Evolutionary conservation across 2,797 vertebrate species (phyloP), one percentile per base, ranked within the genome.

Genomic region (Peromyscus melanophrys): DNA sequence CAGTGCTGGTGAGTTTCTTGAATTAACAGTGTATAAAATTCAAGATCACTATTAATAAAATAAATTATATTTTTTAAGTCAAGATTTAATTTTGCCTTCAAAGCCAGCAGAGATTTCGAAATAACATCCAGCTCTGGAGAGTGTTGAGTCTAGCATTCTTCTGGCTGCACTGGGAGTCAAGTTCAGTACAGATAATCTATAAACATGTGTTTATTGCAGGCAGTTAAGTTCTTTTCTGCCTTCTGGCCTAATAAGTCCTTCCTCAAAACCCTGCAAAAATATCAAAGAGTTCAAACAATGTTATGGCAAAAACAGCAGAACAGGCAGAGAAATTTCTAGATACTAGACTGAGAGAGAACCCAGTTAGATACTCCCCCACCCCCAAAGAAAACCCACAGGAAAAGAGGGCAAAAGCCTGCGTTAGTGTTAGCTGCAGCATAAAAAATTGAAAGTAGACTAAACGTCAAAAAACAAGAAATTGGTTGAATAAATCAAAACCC

Each of bases 31-130:
- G 16, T 73, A 87, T 90, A 43, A 96, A 81, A 14, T 21, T 95
- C 40, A 89, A 61, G 1, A 46, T 92, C 65, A 80, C 19, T 76
- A 69, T 77, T 87, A 71, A 85, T 61, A n/a, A 96, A 97, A 89
- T 1, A 89, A 80, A 83, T 34, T 21, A 13, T 59, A 57, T 63
- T 90, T 90, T 78, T 91, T 87, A 88, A 83, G 37, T 59, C 65
- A 90, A 57, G 55, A 34, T 23, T n/a, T 31, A 4, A 13, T 57
- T 34, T 80, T 37, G 17, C 37, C 63, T 86, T 91, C 82, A 61
- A 90, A 89, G 59, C 55, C n/a, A 82, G n/a, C 46, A 52, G 43
- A 12, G 1, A 77, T 80, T 71, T 59, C 71, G n/a, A 52, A 55
- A 55, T 55, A 55, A 55, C 16, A 52, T 2, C 34, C 52, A 57